Percentiles rank a stretch among this genome's conserved stretches.
phyloP scores from a whole-genome alignment of 1,140 invertebrate species.

The Drosophila busckii region DNA sequence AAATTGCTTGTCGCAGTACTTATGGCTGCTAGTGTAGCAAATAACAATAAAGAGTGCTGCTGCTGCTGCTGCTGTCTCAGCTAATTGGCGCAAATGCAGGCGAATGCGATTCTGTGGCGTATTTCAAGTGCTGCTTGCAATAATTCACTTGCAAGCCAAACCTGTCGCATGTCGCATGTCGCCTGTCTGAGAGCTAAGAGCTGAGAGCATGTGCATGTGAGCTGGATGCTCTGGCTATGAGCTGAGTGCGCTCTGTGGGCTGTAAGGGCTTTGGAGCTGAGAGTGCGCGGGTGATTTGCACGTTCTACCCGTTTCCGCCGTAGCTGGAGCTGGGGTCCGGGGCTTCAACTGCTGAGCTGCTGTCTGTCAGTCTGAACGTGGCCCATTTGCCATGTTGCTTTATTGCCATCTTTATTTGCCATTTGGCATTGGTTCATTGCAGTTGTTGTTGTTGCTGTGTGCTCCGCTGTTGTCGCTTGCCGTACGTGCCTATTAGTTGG shows the following conservation, averaged over 20 bases:
- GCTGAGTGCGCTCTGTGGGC: not conserved
- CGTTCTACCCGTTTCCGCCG: constrained; percentile 25
- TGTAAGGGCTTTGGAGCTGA: not conserved
- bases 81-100: too few species aligned
- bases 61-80: too few species aligned
- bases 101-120: too few species aligned
- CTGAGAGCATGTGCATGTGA: too few species aligned
- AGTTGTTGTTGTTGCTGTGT: too few species aligned
- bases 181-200: too few species aligned
- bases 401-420: constrained; percentile 51
- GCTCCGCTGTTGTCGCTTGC: constrained; percentile 19
- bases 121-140: too few species aligned
- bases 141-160: too few species aligned
- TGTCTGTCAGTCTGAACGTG: not conserved
- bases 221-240: constrained; percentile 7
- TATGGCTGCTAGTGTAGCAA: too few species aligned
- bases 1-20: too few species aligned
- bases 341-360: not conserved
- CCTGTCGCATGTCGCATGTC: too few species aligned
- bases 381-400: constrained; percentile 64
- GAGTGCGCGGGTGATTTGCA: constrained; percentile 27
- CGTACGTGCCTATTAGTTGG: constrained; percentile 65
- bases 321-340: not conserved
- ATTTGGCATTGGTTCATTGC: constrained; percentile 41
- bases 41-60: too few species aligned